phyloP scores from a whole-genome alignment of 2,888 invertebrate species.

The Mylabris sibirica region DNA sequence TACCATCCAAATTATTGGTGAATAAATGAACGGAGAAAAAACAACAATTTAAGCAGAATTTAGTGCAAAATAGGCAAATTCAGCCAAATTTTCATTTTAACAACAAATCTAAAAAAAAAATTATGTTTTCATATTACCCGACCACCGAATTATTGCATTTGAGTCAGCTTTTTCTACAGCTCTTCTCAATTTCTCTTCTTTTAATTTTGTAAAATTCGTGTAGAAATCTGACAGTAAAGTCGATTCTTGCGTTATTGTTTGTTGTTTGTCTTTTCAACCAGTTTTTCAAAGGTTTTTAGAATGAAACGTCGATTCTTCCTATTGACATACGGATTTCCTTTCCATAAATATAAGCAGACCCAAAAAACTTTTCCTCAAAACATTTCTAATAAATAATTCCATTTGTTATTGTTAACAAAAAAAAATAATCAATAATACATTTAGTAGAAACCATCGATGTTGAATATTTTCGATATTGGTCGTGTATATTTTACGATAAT shows the following conservation, averaged over 20 bases:
- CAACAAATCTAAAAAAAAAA: constrained; percentile 32
- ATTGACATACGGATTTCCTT: constrained; percentile 11
- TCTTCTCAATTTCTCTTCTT: constrained; percentile 18
- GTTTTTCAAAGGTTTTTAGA: not conserved
- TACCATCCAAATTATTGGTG: constrained; percentile 23
- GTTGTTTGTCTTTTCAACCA: constrained; percentile 5
- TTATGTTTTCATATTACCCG: constrained; percentile 39
- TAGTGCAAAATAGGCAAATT: constrained; percentile 40
- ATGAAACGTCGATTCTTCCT: not conserved
- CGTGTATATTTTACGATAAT: not conserved
- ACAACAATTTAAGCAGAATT: constrained; percentile 35
- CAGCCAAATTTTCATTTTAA: constrained; percentile 29
- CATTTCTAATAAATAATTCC: constrained; percentile 6
- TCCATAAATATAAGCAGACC: not conserved
- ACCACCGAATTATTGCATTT: constrained; percentile 35
- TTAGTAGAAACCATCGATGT: too few relatives aligned
- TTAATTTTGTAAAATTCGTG: constrained; percentile 24
- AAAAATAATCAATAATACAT: too few relatives aligned
- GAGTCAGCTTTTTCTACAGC: constrained; percentile 36
- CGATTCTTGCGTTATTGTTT: not conserved
- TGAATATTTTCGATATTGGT: not conserved
- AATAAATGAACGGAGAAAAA: constrained; percentile 31
- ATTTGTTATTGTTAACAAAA: not conserved
- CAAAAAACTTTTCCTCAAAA: not conserved
- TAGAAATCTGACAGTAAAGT: not conserved